Evolutionary conservation across 2,113 vertebrate species (phyloP), one percentile per base, ranked within the genome.

Genomic region (Colistium nudipinnis): DNA sequence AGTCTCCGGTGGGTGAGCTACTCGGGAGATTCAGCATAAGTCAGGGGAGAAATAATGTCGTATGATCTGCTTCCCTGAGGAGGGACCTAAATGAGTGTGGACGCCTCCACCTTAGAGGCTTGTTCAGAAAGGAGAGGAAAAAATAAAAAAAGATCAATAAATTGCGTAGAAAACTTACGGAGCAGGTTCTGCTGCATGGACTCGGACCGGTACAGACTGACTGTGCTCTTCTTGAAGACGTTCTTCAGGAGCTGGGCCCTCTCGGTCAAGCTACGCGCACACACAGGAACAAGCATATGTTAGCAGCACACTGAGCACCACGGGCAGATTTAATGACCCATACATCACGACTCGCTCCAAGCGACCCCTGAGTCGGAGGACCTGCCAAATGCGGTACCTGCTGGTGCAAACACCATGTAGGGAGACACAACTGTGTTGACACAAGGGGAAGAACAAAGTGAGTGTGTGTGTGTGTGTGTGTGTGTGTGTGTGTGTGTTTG

Each of bases 191-290:
- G 97, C 70, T 99, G 97, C 88, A 97, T 80, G 57, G 97, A 98
- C 28, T 99, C 96, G 0, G 98, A 97, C 8, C 94, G 95, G 92
- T 98, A 98, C 74, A 98, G 81, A 74, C 94, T 96, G 90, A 96
- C 93, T 0, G 96, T 97, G 82, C 95, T 98, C 94, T 98, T 99
- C 95, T 97, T 98, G 84, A 99, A 99, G 83, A 99, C 97, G 36
- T 98, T 99, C 93, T 99, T 99, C 90, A 99, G 94, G 17, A 99
- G 93, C 22, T 98, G 96, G 7, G 98, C 98, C 84, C 95, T 93
- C 92, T 99, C 97, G 0, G 95, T 98, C 92, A 99, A 93, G 90
- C 97, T 91, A 36, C 52, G 77, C 56, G 71, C 67, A 84, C 56
- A 81, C 36, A 71, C 28, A 82, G 49, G 76, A 41, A 64, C 74